These are phyloP conservation scores for Scaptomyza reducta DNA, from an alignment of 2,888 invertebrate species.

Conservation along the genomic window DNA sequence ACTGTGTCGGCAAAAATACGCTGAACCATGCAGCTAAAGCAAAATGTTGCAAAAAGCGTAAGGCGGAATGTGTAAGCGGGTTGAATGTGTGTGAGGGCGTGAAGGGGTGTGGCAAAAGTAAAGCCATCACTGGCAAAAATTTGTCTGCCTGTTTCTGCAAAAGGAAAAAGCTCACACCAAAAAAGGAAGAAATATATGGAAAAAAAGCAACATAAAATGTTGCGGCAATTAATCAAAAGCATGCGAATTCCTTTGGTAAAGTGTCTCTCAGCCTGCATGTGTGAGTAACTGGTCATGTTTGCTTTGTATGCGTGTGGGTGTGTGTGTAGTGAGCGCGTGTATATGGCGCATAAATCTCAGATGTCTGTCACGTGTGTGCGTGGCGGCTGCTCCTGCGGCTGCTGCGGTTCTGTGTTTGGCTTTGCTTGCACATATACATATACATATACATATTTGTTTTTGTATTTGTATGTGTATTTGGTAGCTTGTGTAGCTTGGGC, in stretches of 20 bases:
- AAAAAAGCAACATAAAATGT: conserved; percentile 68
- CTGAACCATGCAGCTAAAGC: conserved; percentile 57
- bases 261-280: conserved; percentile 47
- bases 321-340: conserved; percentile 36
- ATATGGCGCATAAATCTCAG: conserved; percentile 72
- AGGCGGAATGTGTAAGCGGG: conserved; percentile 43
- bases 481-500: conserved; percentile 20
- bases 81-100: background rate
- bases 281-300: conserved; percentile 26
- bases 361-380: conserved; percentile 63
- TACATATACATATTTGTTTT: conserved; percentile 26
- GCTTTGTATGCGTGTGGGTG: conserved; percentile 21
- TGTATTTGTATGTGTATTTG: conserved; percentile 12
- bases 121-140: conserved; percentile 66
- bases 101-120: conserved; percentile 47
- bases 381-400: conserved; percentile 44
- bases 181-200: conserved; percentile 6
- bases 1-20: conserved; percentile 74
- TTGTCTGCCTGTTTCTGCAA: conserved; percentile 45
- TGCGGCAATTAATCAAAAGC: conserved; percentile 80
- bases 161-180: conserved; percentile 23
- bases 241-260: conserved; percentile 71
- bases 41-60: conserved; percentile 60
- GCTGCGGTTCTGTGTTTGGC: conserved; percentile 56
- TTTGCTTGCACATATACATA: conserved; percentile 11